Evolutionary conservation across 2,113 vertebrate species (phyloP).

Genomic region (Serilophus lunatus): DNA sequence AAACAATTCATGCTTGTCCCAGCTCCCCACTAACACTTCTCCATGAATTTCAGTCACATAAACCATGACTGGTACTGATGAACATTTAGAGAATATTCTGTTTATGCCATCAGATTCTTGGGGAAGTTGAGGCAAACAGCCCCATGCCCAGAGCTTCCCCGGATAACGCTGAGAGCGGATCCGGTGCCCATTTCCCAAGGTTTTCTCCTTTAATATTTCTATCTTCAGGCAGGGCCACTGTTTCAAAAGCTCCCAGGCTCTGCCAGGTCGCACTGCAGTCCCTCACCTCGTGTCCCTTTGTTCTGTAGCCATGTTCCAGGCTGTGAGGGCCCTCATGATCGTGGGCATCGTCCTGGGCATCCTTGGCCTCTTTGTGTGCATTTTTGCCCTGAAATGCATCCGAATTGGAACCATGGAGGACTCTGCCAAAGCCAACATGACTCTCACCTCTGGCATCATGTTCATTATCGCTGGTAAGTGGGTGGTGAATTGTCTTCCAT

Average conservation of each 20-base stretch:
- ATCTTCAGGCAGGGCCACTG: neutral
- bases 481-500: fast-evolving
- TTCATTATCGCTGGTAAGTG: slow-evolving; percentile 82
- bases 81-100: neutral
- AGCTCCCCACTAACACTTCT: neutral
- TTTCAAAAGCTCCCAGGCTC: neutral
- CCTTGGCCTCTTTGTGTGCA: slow-evolving; percentile 79
- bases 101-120: neutral
- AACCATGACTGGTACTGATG: fast-evolving
- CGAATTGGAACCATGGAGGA: slow-evolving; percentile 88
- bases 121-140: neutral
- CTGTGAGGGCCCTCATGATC: slow-evolving; percentile 87
- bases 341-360: slow-evolving; percentile 84
- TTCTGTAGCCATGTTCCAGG: slow-evolving; percentile 84
- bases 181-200: neutral
- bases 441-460: slow-evolving; percentile 84
- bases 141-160: neutral
- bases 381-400: slow-evolving; percentile 89
- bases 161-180: neutral
- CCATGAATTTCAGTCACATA: neutral
- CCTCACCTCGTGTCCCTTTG: fast-evolving
- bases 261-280: neutral
- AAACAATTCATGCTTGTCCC: neutral
- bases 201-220: neutral
- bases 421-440: slow-evolving; percentile 87